Percentiles rank a stretch among this genome's conserved stretches.
These are phyloP conservation scores for Amyelois transitella DNA, from an alignment of 1,140 invertebrate genomes.

Conservation along the genomic window DNA sequence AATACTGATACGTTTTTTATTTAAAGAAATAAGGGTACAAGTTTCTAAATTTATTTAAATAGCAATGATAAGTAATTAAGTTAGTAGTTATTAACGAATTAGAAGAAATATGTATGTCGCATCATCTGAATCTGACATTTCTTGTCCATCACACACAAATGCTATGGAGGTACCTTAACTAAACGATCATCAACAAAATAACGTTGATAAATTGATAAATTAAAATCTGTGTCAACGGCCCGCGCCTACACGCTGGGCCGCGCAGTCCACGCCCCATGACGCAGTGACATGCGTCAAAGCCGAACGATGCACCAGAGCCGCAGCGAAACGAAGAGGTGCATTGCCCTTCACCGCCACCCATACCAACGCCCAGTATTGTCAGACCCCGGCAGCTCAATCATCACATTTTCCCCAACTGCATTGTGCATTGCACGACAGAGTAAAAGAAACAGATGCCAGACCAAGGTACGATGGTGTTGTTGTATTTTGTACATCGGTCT, in stretches of 20 bases:
- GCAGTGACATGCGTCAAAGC: slow-evolving; percentile 67
- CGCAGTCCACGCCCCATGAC: slow-evolving; percentile 51
- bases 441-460: slow-evolving; percentile 9
- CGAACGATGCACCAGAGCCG: slow-evolving; percentile 43
- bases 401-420: slow-evolving; percentile 9
- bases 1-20: not conserved
- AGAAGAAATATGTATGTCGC: too few species aligned
- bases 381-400: not conserved
- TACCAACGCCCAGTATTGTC: not conserved
- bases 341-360: slow-evolving; percentile 15
- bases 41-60: too few species aligned
- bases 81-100: too few species aligned
- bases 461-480: slow-evolving; percentile 12
- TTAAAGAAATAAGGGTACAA: too few species aligned
- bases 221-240: not conserved
- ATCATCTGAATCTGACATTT: too few species aligned
- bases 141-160: too few species aligned
- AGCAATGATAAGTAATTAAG: too few species aligned
- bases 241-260: slow-evolving; percentile 8
- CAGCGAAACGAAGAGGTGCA: slow-evolving; percentile 41
- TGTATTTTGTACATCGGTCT: slow-evolving; percentile 15
- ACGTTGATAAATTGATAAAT: too few species aligned
- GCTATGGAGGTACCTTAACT: too few species aligned
- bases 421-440: slow-evolving; percentile 8
- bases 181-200: not conserved